Conservation (phyloP, 2,113 vertebrate genomes). For the Phrynosoma blainvillii region DNA sequence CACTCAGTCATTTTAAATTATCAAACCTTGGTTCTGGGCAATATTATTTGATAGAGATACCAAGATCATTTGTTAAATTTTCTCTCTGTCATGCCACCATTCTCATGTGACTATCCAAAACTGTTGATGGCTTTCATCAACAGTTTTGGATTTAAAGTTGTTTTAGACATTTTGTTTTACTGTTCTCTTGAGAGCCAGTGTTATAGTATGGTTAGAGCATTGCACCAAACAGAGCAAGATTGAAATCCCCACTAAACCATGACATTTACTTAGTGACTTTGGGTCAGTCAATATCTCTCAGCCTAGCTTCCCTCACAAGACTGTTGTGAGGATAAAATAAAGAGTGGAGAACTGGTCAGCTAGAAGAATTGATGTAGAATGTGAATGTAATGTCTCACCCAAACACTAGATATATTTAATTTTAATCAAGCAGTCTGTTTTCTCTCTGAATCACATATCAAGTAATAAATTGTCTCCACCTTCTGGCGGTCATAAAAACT, state of each 20-base stretch:
- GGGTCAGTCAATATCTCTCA: not conserved
- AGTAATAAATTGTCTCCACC: constrained; percentile 18
- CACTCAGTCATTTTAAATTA: no score
- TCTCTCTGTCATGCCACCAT: not conserved
- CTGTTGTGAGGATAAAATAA: not conserved
- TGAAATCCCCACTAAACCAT: not conserved
- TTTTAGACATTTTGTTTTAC: not conserved
- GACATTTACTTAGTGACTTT: not conserved
- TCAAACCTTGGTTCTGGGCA: not conserved
- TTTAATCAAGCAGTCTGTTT: not conserved
- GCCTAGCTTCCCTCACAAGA: not conserved
- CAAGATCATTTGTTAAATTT: not conserved
- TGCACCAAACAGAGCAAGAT: no score
- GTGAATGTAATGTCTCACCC: not conserved
- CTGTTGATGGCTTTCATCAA: not conserved
- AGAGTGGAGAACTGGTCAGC: not conserved
- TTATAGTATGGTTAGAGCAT: not conserved
- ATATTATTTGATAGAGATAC: not conserved
- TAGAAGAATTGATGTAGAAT: not conserved
- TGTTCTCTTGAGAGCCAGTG: not conserved
- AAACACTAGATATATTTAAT: not conserved
- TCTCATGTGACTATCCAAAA: not conserved
- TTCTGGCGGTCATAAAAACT: constrained; percentile 1
- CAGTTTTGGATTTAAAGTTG: not conserved
- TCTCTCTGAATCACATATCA: not conserved